phyloP scores from a whole-genome alignment of 2,888 invertebrate genomes.

The Ptychoptera contaminata region DNA sequence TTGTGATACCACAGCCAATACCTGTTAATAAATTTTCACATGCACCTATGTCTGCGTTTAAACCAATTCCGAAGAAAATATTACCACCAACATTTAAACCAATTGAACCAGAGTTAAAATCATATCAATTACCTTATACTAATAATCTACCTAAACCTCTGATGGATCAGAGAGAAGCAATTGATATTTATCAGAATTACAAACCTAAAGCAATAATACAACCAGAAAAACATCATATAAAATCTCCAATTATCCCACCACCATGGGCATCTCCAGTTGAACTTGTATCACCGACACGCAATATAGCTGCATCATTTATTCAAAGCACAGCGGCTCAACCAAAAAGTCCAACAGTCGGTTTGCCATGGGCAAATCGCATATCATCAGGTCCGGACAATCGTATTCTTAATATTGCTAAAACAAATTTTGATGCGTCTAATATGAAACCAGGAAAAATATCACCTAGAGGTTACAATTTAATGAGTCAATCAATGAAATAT shows the following conservation, averaged over 20 bases:
- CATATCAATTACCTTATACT: conserved; percentile 3
- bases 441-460: conserved; percentile 10
- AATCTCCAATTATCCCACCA: conserved; percentile 5
- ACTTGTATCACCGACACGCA: background rate
- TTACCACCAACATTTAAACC: conserved; percentile 20
- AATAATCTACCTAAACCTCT: conserved; percentile 5
- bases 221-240: conserved; percentile 3
- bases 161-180: background rate
- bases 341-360: conserved; percentile 16
- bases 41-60: conserved; percentile 61
- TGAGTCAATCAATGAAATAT: conserved; percentile 21
- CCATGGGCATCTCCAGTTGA: conserved; percentile 1
- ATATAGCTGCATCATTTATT: conserved; percentile 16
- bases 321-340: conserved; percentile 15
- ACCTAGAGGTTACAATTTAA: conserved; percentile 14
- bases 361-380: conserved; percentile 33
- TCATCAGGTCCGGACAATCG: conserved; percentile 31
- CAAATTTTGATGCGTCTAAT: background rate
- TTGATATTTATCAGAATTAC: background rate
- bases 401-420: conserved; percentile 32
- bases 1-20: conserved; percentile 34
- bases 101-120: conserved; percentile 11
- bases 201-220: conserved; percentile 8
- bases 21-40: conserved; percentile 56
- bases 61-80: conserved; percentile 34